phyloP scores from a whole-genome alignment of 2,888 invertebrate species.

The Actias luna region DNA sequence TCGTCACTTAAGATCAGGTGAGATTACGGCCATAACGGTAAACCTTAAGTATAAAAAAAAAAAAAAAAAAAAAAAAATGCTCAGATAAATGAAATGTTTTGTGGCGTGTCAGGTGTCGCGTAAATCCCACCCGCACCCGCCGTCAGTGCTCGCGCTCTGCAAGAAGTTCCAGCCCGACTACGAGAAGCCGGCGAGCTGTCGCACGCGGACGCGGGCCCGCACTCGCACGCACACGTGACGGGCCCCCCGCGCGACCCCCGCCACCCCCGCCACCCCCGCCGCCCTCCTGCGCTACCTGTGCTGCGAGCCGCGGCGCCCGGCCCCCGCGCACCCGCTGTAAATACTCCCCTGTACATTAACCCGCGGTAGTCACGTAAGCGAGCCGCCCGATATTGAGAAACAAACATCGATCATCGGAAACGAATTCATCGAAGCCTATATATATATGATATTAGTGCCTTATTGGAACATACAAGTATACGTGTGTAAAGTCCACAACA shows the following conservation, averaged over 20 bases:
- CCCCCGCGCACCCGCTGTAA: conserved; percentile 18
- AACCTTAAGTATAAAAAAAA: no score
- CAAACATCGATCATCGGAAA: neutral
- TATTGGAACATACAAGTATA: neutral
- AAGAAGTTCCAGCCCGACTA: conserved; percentile 80
- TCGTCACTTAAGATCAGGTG: no score
- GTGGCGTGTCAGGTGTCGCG: conserved; percentile 73
- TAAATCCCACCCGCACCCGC: conserved; percentile 81
- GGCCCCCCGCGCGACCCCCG: conserved; percentile 48
- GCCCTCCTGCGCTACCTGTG: conserved; percentile 57
- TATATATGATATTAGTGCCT: neutral
- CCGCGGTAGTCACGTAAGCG: neutral
- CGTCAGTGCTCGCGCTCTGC: conserved; percentile 77
- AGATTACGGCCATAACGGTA: no score
- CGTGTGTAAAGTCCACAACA: no score
- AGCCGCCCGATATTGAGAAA: neutral
- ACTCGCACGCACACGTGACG: conserved; percentile 31
- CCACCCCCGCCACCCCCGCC: no score
- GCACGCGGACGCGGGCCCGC: conserved; percentile 32
- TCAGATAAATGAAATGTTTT: neutral
- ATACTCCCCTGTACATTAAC: conserved; percentile 10
- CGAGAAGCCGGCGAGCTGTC: conserved; percentile 70
- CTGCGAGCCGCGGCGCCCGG: conserved; percentile 27
- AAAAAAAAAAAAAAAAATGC: neutral
- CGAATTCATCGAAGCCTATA: neutral